Evolutionary conservation across 2,797 vertebrate species (phyloP), one percentile per base, ranked within the genome.

Genomic region (Amblyopsis hoosieri): DNA sequence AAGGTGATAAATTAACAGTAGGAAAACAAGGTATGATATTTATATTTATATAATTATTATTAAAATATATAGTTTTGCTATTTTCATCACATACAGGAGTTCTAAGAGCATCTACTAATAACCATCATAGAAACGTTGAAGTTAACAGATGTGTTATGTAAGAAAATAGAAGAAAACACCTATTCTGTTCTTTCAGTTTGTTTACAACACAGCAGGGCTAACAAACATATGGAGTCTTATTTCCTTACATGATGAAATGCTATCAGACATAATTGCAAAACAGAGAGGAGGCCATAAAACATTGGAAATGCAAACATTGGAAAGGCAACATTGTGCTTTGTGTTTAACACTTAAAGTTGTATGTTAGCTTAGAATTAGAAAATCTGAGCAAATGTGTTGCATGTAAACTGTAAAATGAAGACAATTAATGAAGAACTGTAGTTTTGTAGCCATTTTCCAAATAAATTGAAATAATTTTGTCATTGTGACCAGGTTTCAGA

Each of bases 181-280:
- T 79, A 72, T 67, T 63, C 45, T 60, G 46, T 79, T 1, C 74
- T 11, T n/a, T 8, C 53, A 6, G n/a, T 17, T 4, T 69, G 58
- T 63, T 50, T 62, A 50, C 46, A 45, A 29, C 15, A 51, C 8
- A 48, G 12, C 0, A 1, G 54, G 1, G 0, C 37, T 37, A 7
- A 37, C 37, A 37, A 6, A 37, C 9, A 5, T 9, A 6, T 9
- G 9, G 37, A 37, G 37, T 37, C 37, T 37, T 37, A 37, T 37
- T 48, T 14, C 12, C 4, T n/a, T 66, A 48, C 76, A 73, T 69
- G 67, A 61, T 74, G 83, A 80, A 78, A 81, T 78, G 51, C 12
- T 64, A 76, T 85, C 12, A 0, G 15, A 4, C 14, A 0, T 19
- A 81, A 78, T 73, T 59, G 33, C 13, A 76, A 77, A 84, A 69